Percentiles rank a stretch among this genome's conserved stretches.
Conservation (phyloP, 2,113 vertebrate genomes). For the Malurus elegans region DNA sequence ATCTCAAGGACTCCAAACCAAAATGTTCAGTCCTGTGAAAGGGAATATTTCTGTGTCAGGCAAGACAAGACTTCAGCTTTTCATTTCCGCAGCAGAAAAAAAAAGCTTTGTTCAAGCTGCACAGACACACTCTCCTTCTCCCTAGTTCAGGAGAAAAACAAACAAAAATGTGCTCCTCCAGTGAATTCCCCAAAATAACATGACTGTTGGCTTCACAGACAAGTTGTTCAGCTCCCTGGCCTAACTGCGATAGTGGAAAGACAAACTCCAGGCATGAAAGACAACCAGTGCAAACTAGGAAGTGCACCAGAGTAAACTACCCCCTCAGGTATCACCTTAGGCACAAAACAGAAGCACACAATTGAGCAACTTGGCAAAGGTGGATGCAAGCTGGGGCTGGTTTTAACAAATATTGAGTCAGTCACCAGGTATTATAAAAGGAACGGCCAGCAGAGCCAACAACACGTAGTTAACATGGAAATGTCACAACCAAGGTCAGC, state of each 20-base stretch:
- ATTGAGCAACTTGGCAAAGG: not conserved
- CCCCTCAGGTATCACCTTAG: not conserved
- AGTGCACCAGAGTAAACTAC: not conserved
- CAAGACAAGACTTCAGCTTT: not conserved
- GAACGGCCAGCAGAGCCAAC: not conserved
- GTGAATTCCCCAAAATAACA: not conserved
- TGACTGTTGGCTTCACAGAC: not conserved
- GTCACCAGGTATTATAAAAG: not conserved
- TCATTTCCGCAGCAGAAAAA: conserved; percentile 1
- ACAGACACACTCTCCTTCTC: not conserved
- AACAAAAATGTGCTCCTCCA: not conserved
- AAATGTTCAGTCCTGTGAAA: not conserved
- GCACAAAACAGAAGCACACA: not conserved
- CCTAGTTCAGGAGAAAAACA: not conserved
- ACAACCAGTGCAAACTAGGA: not conserved
- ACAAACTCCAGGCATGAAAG: not conserved
- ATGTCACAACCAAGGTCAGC: not conserved
- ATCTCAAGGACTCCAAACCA: not conserved
- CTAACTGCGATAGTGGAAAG: not conserved
- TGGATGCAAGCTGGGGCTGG: not conserved
- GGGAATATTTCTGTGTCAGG: not conserved
- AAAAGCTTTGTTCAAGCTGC: conserved; percentile 12
- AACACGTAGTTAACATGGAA: rapidly evolving
- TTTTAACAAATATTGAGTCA: not conserved
- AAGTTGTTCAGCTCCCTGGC: not conserved